These are phyloP conservation scores for Pagetopsis macropterus DNA, from an alignment of 2,797 vertebrate genomes.

Conservation along the genomic window DNA sequence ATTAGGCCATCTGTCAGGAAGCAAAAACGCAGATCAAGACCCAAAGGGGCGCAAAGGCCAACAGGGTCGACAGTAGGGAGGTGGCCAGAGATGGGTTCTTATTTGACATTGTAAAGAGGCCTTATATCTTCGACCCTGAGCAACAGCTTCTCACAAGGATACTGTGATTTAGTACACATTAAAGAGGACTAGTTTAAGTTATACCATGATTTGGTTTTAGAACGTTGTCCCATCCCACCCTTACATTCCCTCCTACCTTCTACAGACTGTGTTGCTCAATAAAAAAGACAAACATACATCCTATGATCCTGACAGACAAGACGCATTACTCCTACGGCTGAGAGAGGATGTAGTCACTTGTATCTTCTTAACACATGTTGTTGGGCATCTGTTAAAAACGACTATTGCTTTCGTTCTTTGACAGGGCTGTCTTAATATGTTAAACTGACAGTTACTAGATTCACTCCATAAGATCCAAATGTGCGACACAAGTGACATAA, in stretches of 20 bases:
- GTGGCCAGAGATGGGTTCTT: constrained; percentile 32
- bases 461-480: constrained; percentile 6
- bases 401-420: background rate
- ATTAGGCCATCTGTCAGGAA: constrained; percentile 78
- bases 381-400: background rate
- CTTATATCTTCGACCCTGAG: background rate
- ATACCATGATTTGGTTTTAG: background rate
- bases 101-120: background rate
- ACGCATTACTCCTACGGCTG: background rate
- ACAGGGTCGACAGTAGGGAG: constrained; percentile 55
- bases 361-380: background rate
- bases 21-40: constrained; percentile 43
- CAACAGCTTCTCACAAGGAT: constrained; percentile 3
- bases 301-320: background rate
- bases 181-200: background rate
- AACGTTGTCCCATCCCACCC: background rate
- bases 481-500: constrained; percentile 1
- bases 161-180: constrained; percentile 13
- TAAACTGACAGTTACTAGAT: constrained; percentile 18
- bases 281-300: background rate
- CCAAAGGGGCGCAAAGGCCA: constrained; percentile 58
- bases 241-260: background rate
- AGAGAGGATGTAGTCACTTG: background rate
- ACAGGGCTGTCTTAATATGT: background rate
- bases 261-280: background rate